Base-by-base conservation (phyloP, 2,113 vertebrate species). In the Silurus glanis region DNA sequence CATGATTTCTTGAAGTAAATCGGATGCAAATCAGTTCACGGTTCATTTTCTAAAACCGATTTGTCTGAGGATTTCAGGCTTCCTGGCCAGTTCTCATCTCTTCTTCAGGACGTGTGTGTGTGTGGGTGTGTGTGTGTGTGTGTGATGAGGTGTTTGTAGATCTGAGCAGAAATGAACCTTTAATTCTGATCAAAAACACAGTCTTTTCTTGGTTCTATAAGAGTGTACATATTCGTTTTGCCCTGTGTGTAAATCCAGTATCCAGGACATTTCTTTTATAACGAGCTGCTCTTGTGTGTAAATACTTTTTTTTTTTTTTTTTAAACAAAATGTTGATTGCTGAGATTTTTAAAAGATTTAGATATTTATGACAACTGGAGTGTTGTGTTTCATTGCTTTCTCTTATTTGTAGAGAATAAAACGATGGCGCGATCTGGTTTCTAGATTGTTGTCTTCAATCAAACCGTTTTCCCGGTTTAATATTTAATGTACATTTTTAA, bases 281-380 rank as follows among this genome's bases (percentile, higher is more conserved):
- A 84, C 66, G 89, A 86, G 83, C 86, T 71, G 83, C 86, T 90
- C 85, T 75, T 91, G 85, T 91, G 89, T 93, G 93, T 95, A 92
- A 86, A 82, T 86, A 82, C n/a, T 62, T 81, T 58, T 61, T 53
- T 67, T 66, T 55, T 89, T 55, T 28, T 56, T 55, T 66, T 89
- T 94, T 95, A 64, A 74, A 79, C 66, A 69, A 93, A 94, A 94
- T 84, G 67, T 92, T 87, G 91, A 94, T 71, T 84, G 80, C 87
- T 92, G 87, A 94, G 90, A 94, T 95, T 95, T 93, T 95, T 89
- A 89, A 92, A 93, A 56, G 88, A 93, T 85, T 91, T 93, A 95
- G 95, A 94, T 96, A 96, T 97, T 96, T 96, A 96, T 96, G 92
- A 95, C 92, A 93, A 89, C 64, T 80, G 87, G 92, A 90, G 92